Evolutionary conservation across 2,888 invertebrate species (phyloP).

Genomic region (Xestia c-nigrum): DNA sequence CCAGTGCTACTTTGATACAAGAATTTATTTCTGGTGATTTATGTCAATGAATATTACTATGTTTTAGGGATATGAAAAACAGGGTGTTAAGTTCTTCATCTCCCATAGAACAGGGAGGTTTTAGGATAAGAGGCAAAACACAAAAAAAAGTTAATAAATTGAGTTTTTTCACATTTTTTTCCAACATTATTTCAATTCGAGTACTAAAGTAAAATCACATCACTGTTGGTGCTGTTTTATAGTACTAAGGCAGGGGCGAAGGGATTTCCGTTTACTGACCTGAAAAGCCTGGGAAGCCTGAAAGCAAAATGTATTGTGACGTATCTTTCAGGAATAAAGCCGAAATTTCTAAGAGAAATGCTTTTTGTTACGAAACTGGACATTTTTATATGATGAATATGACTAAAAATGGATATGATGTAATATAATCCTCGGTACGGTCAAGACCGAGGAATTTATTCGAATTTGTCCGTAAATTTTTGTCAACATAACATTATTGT

Average conservation of each 20-base stretch:
- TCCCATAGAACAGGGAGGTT: no score
- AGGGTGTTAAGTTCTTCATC: no score
- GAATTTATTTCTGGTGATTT: not conserved
- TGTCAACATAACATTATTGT: not conserved
- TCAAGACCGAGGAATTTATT: not conserved
- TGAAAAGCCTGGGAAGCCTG: constrained; percentile 90
- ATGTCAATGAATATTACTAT: not conserved
- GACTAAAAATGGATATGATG: constrained; percentile 11
- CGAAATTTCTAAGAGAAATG: constrained; percentile 18
- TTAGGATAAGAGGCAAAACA: no score
- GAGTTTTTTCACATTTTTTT: not conserved
- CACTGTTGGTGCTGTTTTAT: constrained; percentile 24
- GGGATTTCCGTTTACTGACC: constrained; percentile 80
- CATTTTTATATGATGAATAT: not conserved
- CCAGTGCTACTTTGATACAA: not conserved
- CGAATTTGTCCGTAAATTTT: constrained; percentile 10
- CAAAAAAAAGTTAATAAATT: not conserved
- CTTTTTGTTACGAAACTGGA: constrained; percentile 1
- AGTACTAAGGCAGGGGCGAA: constrained; percentile 12
- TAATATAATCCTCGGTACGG: not conserved
- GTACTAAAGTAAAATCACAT: constrained; percentile 29
- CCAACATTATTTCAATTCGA: not conserved
- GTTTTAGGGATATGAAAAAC: no score
- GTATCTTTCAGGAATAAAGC: constrained; percentile 69
- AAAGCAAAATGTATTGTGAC: constrained; percentile 84